Evolutionary conservation across 2,888 invertebrate genomes (phyloP).

Genomic region (Hydriomena furcata): DNA sequence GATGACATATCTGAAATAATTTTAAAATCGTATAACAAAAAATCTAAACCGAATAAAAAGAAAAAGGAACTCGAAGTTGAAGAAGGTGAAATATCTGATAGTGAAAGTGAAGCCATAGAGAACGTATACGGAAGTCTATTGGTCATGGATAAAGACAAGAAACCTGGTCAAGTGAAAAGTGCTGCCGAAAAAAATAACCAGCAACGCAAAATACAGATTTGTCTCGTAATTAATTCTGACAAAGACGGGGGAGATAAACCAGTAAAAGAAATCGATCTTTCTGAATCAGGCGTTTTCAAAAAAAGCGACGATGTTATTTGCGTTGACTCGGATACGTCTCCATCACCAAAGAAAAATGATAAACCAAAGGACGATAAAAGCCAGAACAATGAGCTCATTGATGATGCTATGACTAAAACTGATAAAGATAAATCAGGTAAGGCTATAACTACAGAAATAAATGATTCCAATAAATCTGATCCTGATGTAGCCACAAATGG

Average conservation of each 20-base stretch:
- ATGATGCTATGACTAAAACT: constrained; percentile 1
- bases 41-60: constrained; percentile 36
- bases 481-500: not conserved
- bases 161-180: constrained; percentile 32
- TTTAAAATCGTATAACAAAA: constrained; percentile 66
- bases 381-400: constrained; percentile 1
- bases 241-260: constrained; percentile 30
- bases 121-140: constrained; percentile 71
- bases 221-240: constrained; percentile 57
- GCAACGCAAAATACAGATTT: constrained; percentile 65
- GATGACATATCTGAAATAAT: constrained; percentile 76
- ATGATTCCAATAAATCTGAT: not conserved
- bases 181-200: constrained; percentile 43
- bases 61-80: constrained; percentile 56
- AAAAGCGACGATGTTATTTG: constrained; percentile 25
- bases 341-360: constrained; percentile 20
- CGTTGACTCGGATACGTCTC: constrained; percentile 22
- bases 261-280: constrained; percentile 36
- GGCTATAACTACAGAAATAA: not conserved
- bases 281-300: constrained; percentile 60
- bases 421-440: not conserved
- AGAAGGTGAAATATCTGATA: constrained; percentile 76
- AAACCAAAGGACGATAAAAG: not conserved
- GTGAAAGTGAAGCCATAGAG: constrained; percentile 74
- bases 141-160: constrained; percentile 49